Percentiles rank a stretch among this genome's conserved stretches.
Evolutionary conservation across 2,888 invertebrate genomes (phyloP).

Genomic region (Oscheius onirici): DNA sequence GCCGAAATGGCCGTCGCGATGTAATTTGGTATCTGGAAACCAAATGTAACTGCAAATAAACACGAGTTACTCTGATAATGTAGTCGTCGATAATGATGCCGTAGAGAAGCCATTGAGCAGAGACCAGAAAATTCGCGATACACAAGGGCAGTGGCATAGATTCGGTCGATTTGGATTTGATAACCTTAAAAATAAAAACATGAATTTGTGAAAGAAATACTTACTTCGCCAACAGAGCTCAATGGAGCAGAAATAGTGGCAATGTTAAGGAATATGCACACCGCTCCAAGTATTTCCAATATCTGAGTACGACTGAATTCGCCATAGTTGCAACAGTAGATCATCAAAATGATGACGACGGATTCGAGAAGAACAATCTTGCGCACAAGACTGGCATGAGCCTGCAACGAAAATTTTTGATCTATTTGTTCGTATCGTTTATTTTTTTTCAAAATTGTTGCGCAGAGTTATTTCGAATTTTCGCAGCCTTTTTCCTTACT

Average conservation of each 20-base stretch:
- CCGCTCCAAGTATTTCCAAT: constrained; percentile 48
- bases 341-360: neutral
- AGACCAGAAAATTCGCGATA: constrained; percentile 83
- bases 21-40: constrained; percentile 81
- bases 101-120: constrained; percentile 83
- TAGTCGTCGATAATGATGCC: constrained; percentile 82
- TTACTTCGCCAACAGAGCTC: constrained; percentile 51
- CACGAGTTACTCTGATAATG: constrained; percentile 79
- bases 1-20: constrained; percentile 82
- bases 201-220: too few species aligned
- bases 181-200: too few species aligned
- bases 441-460: too few species aligned
- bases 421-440: too few species aligned
- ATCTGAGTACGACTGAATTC: neutral
- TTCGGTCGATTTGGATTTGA: constrained; percentile 84
- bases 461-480: neutral
- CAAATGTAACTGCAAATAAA: neutral
- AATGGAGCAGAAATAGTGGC: constrained; percentile 64
- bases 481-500: neutral
- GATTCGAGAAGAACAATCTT: neutral
- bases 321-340: constrained; percentile 3
- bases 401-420: constrained; percentile 33
- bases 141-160: constrained; percentile 89
- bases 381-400: neutral
- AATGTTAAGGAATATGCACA: constrained; percentile 68